A percentile compares a stretch with the other conserved stretches of the same genome.
These are phyloP conservation scores for Dione vanillae DNA, from an alignment of 2,888 invertebrate genomes.

Conservation along the genomic window DNA sequence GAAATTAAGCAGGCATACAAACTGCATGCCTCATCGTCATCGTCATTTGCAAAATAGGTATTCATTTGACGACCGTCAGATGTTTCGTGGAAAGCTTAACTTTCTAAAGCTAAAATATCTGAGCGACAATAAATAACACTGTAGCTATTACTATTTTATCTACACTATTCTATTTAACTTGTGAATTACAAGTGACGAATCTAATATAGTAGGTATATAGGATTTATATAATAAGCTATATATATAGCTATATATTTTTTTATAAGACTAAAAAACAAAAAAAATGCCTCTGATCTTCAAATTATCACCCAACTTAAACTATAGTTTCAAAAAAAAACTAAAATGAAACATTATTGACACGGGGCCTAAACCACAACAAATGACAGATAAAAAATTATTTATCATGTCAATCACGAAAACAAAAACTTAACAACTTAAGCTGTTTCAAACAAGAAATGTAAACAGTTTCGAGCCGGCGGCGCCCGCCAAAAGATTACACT, in stretches of 20 bases:
- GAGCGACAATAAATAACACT: neutral
- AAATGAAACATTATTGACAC: slow-evolving; percentile 13
- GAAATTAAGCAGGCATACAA: slow-evolving; percentile 60
- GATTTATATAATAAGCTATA: no score
- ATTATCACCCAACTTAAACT: neutral
- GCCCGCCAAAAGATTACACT: slow-evolving; percentile 69
- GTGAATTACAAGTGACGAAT: no score
- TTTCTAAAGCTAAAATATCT: slow-evolving; percentile 63
- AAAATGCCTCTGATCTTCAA: neutral
- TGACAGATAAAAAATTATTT: slow-evolving; percentile 49
- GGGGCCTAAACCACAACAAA: neutral
- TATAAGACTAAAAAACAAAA: no score
- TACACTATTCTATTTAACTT: no score
- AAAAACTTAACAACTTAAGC: slow-evolving; percentile 57
- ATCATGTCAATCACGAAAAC: slow-evolving; percentile 64
- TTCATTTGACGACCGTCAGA: slow-evolving; percentile 61
- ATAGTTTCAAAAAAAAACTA: neutral
- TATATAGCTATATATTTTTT: no score
- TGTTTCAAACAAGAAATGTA: slow-evolving; percentile 57
- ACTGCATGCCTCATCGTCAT: slow-evolving; percentile 63
- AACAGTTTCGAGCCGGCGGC: slow-evolving; percentile 65
- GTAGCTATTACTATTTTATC: no score
- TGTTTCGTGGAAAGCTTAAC: slow-evolving; percentile 67
- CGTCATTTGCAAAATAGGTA: slow-evolving; percentile 62
- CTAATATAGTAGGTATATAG: no score